phyloP scores from a whole-genome alignment of 2,113 vertebrate genomes.

The Rattus rattus region DNA sequence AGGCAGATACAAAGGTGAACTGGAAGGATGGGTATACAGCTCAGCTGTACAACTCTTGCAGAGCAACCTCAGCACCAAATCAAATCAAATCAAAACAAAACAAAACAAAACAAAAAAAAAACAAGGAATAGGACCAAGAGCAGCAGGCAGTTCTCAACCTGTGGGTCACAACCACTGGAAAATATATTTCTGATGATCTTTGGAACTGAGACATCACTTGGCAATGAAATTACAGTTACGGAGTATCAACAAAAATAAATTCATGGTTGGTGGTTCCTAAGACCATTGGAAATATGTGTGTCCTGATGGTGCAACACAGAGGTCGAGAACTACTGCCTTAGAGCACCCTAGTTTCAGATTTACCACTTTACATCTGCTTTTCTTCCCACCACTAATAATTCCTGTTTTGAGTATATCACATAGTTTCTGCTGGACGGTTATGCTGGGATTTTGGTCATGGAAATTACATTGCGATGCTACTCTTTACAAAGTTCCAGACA shows the following conservation, averaged over 20 bases:
- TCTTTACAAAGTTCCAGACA: constrained; percentile 7
- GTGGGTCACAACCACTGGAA: no score
- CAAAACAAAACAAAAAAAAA: not conserved
- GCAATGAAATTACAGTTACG: not conserved
- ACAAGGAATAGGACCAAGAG: not conserved
- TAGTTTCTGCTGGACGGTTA: not conserved
- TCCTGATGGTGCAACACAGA: not conserved
- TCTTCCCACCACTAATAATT: not conserved
- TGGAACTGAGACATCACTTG: not conserved
- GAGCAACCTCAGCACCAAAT: not conserved
- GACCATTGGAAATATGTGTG: not conserved
- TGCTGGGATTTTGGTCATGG: constrained; percentile 26
- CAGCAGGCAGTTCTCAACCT: not conserved
- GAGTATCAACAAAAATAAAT: not conserved
- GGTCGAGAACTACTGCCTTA: not conserved
- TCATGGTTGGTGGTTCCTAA: not conserved
- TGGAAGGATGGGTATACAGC: not conserved
- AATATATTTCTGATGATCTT: not conserved
- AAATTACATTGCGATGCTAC: not conserved
- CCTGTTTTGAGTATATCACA: not conserved
- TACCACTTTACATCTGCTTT: constrained; percentile 6
- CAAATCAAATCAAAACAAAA: not conserved
- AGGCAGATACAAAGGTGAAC: not conserved
- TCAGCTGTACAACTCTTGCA: not conserved
- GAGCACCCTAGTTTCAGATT: not conserved